Percentiles rank a stretch among this genome's conserved stretches.
These are phyloP conservation scores for Brachypalpus laphriformis DNA, from an alignment of 2,888 invertebrate species.

Conservation along the genomic window DNA sequence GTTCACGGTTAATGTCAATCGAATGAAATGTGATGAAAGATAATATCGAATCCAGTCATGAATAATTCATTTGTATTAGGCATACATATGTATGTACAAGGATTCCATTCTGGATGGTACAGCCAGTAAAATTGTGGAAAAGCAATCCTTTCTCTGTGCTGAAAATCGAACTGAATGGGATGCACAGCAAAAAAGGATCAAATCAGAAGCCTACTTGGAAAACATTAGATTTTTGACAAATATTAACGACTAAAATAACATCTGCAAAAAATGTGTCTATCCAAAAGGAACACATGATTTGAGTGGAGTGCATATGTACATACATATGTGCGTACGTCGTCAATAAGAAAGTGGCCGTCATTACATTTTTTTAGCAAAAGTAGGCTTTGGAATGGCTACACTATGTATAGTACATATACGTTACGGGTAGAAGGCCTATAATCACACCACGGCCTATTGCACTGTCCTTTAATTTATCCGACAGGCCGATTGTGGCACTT, in stretches of 20 bases:
- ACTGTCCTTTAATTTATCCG: too few species aligned
- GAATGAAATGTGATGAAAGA: neutral
- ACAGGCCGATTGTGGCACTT: too few species aligned
- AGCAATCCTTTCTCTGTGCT: neutral
- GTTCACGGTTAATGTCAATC: neutral
- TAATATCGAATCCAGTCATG: neutral
- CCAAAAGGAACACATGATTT: neutral
- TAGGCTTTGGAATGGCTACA: too few species aligned
- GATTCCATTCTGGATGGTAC: too few species aligned
- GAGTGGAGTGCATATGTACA: neutral
- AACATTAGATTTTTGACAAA: constrained; percentile 1
- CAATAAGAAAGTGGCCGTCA: too few species aligned
- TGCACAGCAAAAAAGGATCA: neutral
- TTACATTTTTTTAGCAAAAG: too few species aligned
- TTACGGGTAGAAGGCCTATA: too few species aligned
- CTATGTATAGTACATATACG: too few species aligned
- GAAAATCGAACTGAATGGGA: neutral
- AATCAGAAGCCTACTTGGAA: neutral
- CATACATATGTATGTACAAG: neutral
- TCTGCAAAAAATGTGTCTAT: constrained; percentile 9
- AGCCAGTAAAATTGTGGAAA: neutral
- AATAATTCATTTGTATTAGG: constrained; percentile 1
- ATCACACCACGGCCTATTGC: too few species aligned
- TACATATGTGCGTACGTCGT: too few species aligned
- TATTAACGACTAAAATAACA: neutral